phyloP scores from a whole-genome alignment of 2,113 vertebrate genomes.

The Esox niger region DNA sequence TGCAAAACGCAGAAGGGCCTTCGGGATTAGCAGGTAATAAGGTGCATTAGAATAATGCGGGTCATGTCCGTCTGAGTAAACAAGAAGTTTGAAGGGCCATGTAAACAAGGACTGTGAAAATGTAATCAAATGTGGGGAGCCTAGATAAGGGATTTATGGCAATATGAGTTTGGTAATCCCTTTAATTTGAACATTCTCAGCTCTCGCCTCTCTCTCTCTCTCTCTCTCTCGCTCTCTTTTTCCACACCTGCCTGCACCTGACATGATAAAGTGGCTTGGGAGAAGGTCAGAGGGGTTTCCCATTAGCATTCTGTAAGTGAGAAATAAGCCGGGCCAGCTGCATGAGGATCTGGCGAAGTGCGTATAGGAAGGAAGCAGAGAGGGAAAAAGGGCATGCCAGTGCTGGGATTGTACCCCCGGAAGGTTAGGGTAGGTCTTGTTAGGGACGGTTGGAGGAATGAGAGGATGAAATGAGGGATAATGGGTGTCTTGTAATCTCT shows the following conservation, averaged over 20 bases:
- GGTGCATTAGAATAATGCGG: constrained; percentile 38
- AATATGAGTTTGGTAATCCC: constrained; percentile 34
- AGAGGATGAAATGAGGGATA: constrained; percentile 11
- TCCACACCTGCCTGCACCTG: constrained; percentile 13
- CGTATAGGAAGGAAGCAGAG: background rate
- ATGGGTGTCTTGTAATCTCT: constrained; percentile 13
- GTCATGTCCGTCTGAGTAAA: constrained; percentile 30
- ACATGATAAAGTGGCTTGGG: constrained; percentile 8
- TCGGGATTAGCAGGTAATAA: constrained; percentile 42
- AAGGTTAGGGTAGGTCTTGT: background rate
- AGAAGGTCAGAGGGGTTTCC: background rate
- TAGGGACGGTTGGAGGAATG: background rate
- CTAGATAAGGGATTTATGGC: constrained; percentile 37
- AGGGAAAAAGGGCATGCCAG: background rate
- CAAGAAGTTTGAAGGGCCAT: background rate
- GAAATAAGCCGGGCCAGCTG: background rate
- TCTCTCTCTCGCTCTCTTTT: constrained; percentile 16
- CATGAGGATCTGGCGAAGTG: background rate
- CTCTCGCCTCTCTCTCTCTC: constrained; percentile 12
- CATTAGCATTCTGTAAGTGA: background rate
- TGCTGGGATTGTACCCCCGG: too few species aligned
- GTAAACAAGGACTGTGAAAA: constrained; percentile 40
- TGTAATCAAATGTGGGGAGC: constrained; percentile 35
- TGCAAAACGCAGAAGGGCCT: background rate
- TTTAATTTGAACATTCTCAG: constrained; percentile 31